Base-by-base conservation (phyloP, 2,888 invertebrate genomes). In the Trissolcus japonicus region DNA sequence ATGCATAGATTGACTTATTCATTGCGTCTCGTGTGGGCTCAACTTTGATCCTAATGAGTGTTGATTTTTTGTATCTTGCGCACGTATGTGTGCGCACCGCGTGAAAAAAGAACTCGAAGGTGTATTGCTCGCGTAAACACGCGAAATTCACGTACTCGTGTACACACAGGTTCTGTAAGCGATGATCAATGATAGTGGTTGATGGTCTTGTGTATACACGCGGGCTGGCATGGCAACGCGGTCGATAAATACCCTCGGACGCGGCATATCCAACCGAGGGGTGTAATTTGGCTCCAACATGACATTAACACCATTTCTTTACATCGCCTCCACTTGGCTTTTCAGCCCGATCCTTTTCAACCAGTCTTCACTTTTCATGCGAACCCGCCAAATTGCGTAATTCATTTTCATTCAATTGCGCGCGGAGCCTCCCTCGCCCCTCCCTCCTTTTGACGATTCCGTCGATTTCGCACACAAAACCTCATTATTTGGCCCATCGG, bases 171-270 rank as follows among this genome's bases (percentile, higher is more conserved):
- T 67, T 76, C 60, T 48, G 63, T 72, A 79, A 75, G 78, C 78
- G 78, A 78, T 79, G 78, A 79, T 79, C 78, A 79, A 79, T 79
- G 78, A 76, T 76, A 79, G 78, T 72, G 63, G 75, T 75, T 79
- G 75, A 79, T 79, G 76, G 79, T 79, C 76, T 80, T 88, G 88
- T 88, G 85, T 88, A 87, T 86, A 35, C 35, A 85, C 85, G 85
- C 79, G 83, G 85, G 88, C 86, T 87, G 88, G 87, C 88, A 88
- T 88, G 87, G 88, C 86, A 88, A 88, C 88, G 85, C 84, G 88
- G 76, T 80, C 80, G 80, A 80, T 80, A 80, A 78, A 80, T 80
- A 78, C 80, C 78, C 80, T 76, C 78, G 68, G 75, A 80, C 76
- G 72, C 66, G 55, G 68, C 67, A 74, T 35, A 35, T 67, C 67